phyloP scores from a whole-genome alignment of 2,113 vertebrate genomes.

The Pogonocichla stellata region DNA sequence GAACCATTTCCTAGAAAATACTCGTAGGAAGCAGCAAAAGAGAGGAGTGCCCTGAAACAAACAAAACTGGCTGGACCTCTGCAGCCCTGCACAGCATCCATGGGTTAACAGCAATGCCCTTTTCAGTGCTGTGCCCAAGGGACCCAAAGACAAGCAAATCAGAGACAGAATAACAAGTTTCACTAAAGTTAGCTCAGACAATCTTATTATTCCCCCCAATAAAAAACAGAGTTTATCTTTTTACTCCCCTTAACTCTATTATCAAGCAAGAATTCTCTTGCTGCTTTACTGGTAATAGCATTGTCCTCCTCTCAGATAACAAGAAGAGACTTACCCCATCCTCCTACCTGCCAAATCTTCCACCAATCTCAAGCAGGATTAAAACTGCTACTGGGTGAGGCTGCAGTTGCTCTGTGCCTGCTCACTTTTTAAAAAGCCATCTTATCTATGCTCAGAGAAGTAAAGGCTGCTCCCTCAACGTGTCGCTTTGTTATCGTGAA shows the following conservation, averaged over 20 bases:
- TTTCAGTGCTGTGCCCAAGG: not conserved
- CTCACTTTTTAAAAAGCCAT: not conserved
- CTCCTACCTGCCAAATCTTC: conserved; percentile 35
- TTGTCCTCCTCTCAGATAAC: conserved; percentile 50
- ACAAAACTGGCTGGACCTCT: not conserved
- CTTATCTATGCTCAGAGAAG: conserved; percentile 42
- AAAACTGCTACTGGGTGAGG: conserved; percentile 21
- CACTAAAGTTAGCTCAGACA: not conserved
- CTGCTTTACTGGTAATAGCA: conserved; percentile 40
- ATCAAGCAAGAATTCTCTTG: conserved; percentile 49
- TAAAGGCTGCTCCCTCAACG: conserved; percentile 6
- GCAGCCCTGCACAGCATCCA: not conserved
- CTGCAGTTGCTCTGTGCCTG: conserved; percentile 18
- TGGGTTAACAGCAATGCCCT: not conserved
- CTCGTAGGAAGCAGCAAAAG: not conserved
- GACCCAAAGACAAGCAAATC: not conserved
- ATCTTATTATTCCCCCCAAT: not conserved
- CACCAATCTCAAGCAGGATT: conserved; percentile 23
- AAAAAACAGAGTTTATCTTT: conserved; percentile 18
- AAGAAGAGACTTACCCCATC: conserved; percentile 12
- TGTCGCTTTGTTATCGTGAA: not conserved
- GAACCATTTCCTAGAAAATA: not conserved
- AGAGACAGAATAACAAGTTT: not conserved
- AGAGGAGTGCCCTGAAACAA: not conserved
- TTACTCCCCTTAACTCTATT: conserved; percentile 24